These are phyloP conservation scores for Alviniconcha strummeri DNA, from an alignment of 2,888 invertebrate species.

Conservation along the genomic window DNA sequence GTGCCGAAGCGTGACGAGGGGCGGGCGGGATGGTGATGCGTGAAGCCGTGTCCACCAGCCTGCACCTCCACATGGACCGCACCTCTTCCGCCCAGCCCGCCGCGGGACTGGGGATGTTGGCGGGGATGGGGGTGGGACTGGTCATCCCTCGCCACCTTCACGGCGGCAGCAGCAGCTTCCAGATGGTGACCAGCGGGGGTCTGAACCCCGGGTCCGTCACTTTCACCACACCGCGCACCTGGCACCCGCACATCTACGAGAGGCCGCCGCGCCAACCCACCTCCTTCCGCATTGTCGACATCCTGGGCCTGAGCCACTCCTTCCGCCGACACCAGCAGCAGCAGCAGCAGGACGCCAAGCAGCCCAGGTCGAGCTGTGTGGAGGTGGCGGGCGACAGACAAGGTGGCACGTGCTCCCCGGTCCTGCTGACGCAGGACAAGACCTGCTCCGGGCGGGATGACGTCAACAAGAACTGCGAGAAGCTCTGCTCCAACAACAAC, in stretches of 20 bases:
- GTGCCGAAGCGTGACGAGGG: too few species aligned
- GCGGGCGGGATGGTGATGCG: constrained; percentile 24
- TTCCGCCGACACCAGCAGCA: constrained; percentile 17
- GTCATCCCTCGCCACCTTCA: constrained; percentile 1
- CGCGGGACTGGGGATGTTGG: constrained; percentile 11
- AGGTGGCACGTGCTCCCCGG: neutral
- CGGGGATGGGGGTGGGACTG: neutral
- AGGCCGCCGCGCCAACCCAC: constrained; percentile 88
- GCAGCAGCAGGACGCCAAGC: neutral
- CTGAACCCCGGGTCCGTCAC: constrained; percentile 21
- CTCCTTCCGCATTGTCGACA: constrained; percentile 90
- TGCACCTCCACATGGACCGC: constrained; percentile 28
- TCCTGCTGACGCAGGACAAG: constrained; percentile 11
- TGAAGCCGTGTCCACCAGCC: neutral
- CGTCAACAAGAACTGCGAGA: constrained; percentile 24
- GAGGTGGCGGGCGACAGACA: neutral
- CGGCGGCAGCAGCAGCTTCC: constrained; percentile 29
- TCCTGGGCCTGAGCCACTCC: constrained; percentile 80
- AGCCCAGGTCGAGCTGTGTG: neutral
- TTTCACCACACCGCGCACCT: constrained; percentile 75
- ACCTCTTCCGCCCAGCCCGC: neutral
- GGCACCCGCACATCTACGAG: constrained; percentile 93
- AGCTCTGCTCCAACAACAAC: constrained; percentile 12
- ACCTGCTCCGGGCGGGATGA: constrained; percentile 8
- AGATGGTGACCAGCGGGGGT: constrained; percentile 32